Percentiles rank a stretch among this genome's conserved stretches.
phyloP scores from a whole-genome alignment of 2,797 vertebrate species.

The Melopsittacus undulatus region DNA sequence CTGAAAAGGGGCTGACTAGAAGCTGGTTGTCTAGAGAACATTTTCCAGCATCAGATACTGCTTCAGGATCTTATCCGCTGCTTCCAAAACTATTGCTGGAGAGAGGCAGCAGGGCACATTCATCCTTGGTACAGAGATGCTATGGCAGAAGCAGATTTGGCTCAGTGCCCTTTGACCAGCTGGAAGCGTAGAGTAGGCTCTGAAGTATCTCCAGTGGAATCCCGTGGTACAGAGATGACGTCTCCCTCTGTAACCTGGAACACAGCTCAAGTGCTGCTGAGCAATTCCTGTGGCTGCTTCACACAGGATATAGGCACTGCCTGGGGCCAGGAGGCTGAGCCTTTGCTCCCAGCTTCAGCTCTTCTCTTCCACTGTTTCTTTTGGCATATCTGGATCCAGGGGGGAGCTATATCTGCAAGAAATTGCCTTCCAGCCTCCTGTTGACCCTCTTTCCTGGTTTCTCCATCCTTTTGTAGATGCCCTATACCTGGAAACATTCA shows the following conservation, averaged over 20 bases:
- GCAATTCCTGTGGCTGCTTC: background rate
- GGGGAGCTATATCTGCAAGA: background rate
- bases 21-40: background rate
- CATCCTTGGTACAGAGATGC: background rate
- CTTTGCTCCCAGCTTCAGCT: background rate
- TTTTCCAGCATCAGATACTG: background rate
- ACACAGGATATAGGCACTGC: background rate
- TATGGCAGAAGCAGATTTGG: background rate
- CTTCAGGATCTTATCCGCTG: background rate
- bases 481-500: background rate
- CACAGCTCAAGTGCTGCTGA: background rate
- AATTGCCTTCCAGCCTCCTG: background rate
- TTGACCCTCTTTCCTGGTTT: background rate
- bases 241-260: background rate
- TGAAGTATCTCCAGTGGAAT: background rate
- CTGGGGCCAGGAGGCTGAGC: accelerated
- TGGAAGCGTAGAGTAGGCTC: background rate
- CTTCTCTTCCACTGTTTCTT: background rate
- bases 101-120: background rate
- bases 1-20: background rate
- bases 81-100: background rate
- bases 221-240: background rate
- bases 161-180: background rate
- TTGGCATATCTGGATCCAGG: background rate
- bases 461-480: background rate